Conservation (phyloP, 2,888 invertebrate species). For the Tanypteryx hageni region DNA sequence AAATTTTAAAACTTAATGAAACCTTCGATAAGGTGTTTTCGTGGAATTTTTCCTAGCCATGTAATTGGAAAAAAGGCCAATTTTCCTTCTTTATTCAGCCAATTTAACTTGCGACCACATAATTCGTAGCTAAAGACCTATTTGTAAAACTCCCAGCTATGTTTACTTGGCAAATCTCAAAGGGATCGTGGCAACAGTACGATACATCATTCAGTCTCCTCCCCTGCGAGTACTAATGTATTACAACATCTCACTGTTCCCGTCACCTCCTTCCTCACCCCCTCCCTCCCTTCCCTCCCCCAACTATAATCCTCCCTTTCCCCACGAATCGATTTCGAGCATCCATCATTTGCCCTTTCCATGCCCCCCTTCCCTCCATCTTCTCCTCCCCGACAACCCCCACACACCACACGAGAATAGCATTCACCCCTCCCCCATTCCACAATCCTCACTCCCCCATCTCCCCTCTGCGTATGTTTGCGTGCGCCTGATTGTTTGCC, state of each 20-base stretch:
- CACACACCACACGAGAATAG: background rate
- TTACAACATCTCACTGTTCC: constrained; percentile 22
- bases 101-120: background rate
- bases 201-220: constrained; percentile 33
- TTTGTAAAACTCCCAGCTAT: background rate
- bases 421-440: background rate
- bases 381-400: constrained; percentile 5
- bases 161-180: constrained; percentile 17
- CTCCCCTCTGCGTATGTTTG: constrained; percentile 1
- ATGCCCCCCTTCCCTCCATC: background rate
- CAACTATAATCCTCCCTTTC: background rate
- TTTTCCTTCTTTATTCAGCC: too few species aligned
- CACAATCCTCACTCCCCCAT: background rate
- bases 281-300: constrained; percentile 2
- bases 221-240: constrained; percentile 43
- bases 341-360: constrained; percentile 62
- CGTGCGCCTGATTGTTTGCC: constrained; percentile 59
- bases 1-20: too few species aligned
- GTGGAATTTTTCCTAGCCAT: too few species aligned
- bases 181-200: constrained; percentile 23
- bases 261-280: background rate
- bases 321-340: constrained; percentile 18
- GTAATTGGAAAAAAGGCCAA: too few species aligned
- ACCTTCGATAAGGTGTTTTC: too few species aligned
- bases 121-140: background rate